These are phyloP conservation scores for Leuciscus idus DNA, from an alignment of 2,113 vertebrate genomes.

Conservation along the genomic window DNA sequence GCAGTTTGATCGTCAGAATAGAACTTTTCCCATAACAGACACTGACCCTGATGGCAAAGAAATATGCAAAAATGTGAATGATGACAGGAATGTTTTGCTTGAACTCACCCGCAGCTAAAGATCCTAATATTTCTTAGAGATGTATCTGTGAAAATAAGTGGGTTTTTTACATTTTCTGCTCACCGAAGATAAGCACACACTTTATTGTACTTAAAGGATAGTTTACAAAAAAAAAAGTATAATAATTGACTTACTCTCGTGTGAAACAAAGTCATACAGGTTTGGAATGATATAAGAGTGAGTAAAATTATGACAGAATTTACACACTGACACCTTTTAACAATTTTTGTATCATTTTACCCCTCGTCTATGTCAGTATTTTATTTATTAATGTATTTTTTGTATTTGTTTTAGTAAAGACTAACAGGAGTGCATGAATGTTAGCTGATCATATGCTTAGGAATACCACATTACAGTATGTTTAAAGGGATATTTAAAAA, in stretches of 20 bases:
- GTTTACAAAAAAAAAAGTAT: not conserved
- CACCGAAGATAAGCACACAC: not conserved
- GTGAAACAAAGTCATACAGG: not conserved
- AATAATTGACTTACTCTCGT: not conserved
- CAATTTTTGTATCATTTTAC: not conserved
- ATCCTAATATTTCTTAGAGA: not conserved
- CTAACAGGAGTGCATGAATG: not conserved
- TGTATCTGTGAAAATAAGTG: not conserved
- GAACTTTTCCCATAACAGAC: not conserved
- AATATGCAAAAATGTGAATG: conserved; percentile 1
- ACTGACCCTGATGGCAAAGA: not conserved
- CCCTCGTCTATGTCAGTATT: not conserved
- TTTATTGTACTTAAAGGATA: not conserved
- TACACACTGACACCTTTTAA: not conserved
- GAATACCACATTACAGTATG: not conserved
- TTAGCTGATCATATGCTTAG: not conserved
- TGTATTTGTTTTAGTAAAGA: not conserved
- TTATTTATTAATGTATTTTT: not conserved
- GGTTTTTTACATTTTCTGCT: not conserved
- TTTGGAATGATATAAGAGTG: not conserved
- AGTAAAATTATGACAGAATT: not conserved
- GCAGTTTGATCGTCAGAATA: not conserved
- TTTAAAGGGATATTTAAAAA: not conserved
- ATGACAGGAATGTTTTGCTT: conserved; percentile 21
- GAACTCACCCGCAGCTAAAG: not conserved